phyloP scores from a whole-genome alignment of 2,888 invertebrate genomes.

The Argyresthia goedartella region DNA sequence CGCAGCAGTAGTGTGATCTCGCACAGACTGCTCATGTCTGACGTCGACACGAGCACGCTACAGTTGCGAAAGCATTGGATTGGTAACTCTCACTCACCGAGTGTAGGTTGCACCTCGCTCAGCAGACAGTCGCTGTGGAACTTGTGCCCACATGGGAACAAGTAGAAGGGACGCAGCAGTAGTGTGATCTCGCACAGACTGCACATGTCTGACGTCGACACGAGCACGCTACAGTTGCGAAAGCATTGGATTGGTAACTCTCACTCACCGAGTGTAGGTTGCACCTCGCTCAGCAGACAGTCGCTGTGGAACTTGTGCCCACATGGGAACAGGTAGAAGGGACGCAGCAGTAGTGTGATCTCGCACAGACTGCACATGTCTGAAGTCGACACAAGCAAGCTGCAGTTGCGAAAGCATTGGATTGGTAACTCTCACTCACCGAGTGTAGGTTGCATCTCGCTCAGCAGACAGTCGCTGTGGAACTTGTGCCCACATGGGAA shows the following conservation, averaged over 20 bases:
- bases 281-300: constrained; percentile 85
- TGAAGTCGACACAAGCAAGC: constrained; percentile 82
- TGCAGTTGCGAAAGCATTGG: constrained; percentile 77
- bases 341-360: constrained; percentile 39
- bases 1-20: constrained; percentile 53
- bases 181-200: constrained; percentile 79
- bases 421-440: constrained; percentile 51
- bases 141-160: constrained; percentile 93
- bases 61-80: constrained; percentile 75
- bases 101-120: constrained; percentile 79
- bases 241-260: constrained; percentile 26
- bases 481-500: constrained; percentile 97
- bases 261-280: too few relatives aligned
- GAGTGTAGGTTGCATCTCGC: constrained; percentile 80
- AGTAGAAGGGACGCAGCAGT: constrained; percentile 1
- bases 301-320: constrained; percentile 95
- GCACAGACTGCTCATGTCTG: constrained; percentile 87
- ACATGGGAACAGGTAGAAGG: constrained; percentile 80
- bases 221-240: constrained; percentile 85
- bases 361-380: constrained; percentile 87
- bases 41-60: constrained; percentile 82
- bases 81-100: too few relatives aligned
- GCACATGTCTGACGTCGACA: constrained; percentile 85
- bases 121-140: constrained; percentile 95
- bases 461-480: constrained; percentile 91